These are phyloP conservation scores for Pollicipes pollicipes DNA, from an alignment of 1,140 invertebrate genomes.

Conservation along the genomic window DNA sequence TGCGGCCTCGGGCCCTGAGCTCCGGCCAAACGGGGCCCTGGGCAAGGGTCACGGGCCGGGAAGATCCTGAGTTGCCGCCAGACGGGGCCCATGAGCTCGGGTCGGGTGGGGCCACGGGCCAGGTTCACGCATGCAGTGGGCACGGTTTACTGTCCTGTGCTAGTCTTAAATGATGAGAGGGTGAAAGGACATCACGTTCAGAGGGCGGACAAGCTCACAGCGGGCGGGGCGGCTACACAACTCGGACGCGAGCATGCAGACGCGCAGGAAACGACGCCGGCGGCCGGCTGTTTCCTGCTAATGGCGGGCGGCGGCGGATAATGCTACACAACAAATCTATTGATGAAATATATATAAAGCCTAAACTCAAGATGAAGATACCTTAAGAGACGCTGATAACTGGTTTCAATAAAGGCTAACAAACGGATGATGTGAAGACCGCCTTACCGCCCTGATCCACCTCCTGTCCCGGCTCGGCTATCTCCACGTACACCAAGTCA, in stretches of 20 bases:
- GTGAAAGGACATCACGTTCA: constrained; percentile 3
- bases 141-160: too few relatives aligned
- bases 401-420: not conserved
- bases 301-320: not conserved
- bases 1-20: too few relatives aligned
- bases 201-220: not conserved
- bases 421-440: too few relatives aligned
- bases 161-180: constrained; percentile 7
- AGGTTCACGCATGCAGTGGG: too few relatives aligned
- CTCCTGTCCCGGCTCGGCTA: not conserved
- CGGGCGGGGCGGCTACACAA: not conserved
- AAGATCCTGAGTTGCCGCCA: too few relatives aligned
- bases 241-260: constrained; percentile 2
- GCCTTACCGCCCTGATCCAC: not conserved
- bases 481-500: constrained; percentile 2
- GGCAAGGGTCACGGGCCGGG: too few relatives aligned
- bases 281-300: not conserved
- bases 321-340: not conserved
- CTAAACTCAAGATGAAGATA: constrained; percentile 11
- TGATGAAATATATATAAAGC: not conserved
- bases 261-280: not conserved
- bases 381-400: constrained; percentile 6
- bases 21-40: too few relatives aligned
- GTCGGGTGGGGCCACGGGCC: too few relatives aligned
- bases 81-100: too few relatives aligned